A percentile compares a stretch with the other conserved stretches of the same genome.
phyloP scores from a whole-genome alignment of 2,888 invertebrate genomes.

The Stenchaetothrips biformis region DNA sequence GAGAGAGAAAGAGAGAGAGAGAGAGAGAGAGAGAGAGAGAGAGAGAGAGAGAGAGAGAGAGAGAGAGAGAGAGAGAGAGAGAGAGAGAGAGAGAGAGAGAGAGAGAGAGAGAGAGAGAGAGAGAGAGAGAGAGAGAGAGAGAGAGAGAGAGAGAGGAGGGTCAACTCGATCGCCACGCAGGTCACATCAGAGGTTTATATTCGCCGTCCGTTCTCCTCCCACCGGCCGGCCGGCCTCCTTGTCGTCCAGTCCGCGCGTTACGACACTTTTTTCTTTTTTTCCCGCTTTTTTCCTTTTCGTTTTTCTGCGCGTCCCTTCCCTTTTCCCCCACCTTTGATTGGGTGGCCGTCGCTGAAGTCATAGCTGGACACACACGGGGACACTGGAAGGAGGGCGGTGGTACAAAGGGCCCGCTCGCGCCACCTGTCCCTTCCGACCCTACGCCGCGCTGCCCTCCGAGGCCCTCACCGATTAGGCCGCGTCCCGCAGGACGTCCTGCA shows the following conservation, averaged over 20 bases:
- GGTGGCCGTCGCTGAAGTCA: not conserved
- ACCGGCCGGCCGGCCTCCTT: not conserved
- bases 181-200: constrained; percentile 12
- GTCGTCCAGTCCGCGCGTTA: not conserved
- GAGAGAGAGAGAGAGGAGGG: too few relatives aligned
- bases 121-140: too few relatives aligned
- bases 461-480: too few relatives aligned
- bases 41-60: not conserved
- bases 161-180: not conserved
- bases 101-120: too few relatives aligned
- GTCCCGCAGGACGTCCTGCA: not conserved
- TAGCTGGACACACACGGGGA: not conserved
- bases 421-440: too few relatives aligned
- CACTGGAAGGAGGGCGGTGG: too few relatives aligned
- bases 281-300: not conserved
- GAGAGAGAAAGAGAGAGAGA: constrained; percentile 1
- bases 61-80: not conserved
- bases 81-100: not conserved
- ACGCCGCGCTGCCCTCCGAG: not conserved
- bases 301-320: not conserved
- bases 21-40: not conserved
- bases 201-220: not conserved
- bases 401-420: too few relatives aligned
- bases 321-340: not conserved
- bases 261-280: not conserved